Evolutionary conservation across 2,888 invertebrate genomes (phyloP), one percentile per base, ranked within the genome.

Genomic region (Rutpela maculata): DNA sequence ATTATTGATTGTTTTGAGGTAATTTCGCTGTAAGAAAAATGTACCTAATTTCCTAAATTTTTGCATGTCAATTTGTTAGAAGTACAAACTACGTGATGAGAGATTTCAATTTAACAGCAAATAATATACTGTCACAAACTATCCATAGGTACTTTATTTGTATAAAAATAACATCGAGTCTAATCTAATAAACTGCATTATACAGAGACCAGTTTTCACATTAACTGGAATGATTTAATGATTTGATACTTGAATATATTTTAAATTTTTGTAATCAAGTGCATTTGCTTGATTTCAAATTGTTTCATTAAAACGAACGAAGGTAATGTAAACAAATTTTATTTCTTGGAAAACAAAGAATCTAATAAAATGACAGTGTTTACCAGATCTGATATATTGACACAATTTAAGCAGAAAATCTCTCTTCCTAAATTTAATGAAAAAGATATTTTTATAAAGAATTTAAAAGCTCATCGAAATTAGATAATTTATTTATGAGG

Each of bases 331-430:
- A 43, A 43, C 65, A 65, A 31, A 11, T 63, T 38, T 31, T 12
- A 7, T 11, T 43, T 19, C 18, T 15, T 65, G 43, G 43, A 65
- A 63, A 63, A 63, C 63, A 63, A 38, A 6, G 38, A 17, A 19
- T 38, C 19, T 38, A 38, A 38, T 65, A 65, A 65, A 65, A 43
- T 19, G 43, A 12, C 11, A 43, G 18, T 65, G 65, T 43, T 35
- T 22, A 38, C 65, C 19, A 65, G 19, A 10, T 19, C 38, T 15
- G 31, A 35, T 43, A 43, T 43, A 65, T 22, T 15, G 31, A 65
- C 43, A 43, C 22, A 43, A 11, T 31, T 50, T 43, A 19, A 22
- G 19, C 43, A 15, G 62, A 35, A 2, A 26, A 6, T 15, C 11
- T n/a, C 22, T 22, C 31, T 31, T 35, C 12, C 15, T 43, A 43